Percentiles rank a stretch among this genome's conserved stretches.
Evolutionary conservation across 2,113 vertebrate species (phyloP).

Genomic region (Gobio gobio): DNA sequence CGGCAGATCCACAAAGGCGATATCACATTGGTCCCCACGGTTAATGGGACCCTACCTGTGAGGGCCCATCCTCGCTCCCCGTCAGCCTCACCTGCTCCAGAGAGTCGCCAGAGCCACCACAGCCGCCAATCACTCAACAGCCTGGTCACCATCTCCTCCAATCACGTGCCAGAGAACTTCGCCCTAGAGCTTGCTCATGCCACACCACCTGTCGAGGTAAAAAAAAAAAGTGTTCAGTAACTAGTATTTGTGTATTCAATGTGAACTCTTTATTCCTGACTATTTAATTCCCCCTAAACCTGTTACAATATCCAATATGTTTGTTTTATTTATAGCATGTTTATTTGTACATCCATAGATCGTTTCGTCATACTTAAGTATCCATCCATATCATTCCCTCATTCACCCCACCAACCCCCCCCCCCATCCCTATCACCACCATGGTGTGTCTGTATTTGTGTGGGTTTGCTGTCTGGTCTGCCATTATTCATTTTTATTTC

Average conservation of each 20-base stretch:
- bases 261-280: not conserved
- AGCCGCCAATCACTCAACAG: slow-evolving; percentile 97
- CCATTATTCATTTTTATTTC: slow-evolving; percentile 73
- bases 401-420: slow-evolving; percentile 24
- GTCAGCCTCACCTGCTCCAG: slow-evolving; percentile 87
- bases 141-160: slow-evolving; percentile 96
- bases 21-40: slow-evolving; percentile 90
- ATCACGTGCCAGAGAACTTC: slow-evolving; percentile 92
- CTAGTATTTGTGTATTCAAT: not conserved
- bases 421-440: slow-evolving; percentile 7
- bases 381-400: slow-evolving; percentile 44
- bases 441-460: slow-evolving; percentile 50
- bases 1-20: slow-evolving; percentile 98
- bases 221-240: slow-evolving; percentile 45
- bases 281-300: not conserved
- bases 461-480: slow-evolving; percentile 72
- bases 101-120: slow-evolving; percentile 92
- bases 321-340: slow-evolving; percentile 32
- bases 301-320: slow-evolving; percentile 13
- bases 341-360: slow-evolving; percentile 41
- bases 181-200: slow-evolving; percentile 91
- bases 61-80: slow-evolving; percentile 90
- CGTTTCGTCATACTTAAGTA: slow-evolving; percentile 43
- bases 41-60: slow-evolving; percentile 92
- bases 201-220: slow-evolving; percentile 97